Base-by-base conservation (phyloP, 2,797 vertebrate genomes). In the Tenualosa ilisha region DNA sequence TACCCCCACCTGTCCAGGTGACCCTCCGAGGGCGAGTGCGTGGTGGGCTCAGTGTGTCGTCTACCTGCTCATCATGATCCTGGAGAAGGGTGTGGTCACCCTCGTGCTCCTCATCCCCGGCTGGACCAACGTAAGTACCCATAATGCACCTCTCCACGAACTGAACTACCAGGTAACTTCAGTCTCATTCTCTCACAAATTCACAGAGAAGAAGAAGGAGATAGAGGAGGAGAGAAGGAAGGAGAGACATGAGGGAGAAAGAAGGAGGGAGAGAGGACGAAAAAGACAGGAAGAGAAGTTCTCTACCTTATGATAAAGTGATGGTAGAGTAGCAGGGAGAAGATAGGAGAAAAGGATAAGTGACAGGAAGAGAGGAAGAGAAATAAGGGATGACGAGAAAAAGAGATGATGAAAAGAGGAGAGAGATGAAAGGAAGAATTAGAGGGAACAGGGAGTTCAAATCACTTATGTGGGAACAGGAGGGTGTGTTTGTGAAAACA, bases 61-160 rank as follows among this genome's bases (percentile, higher is more conserved):
- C 85, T 97, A 97, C 90, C 92, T 97, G 88, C 91, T 96, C 85
- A 96, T 97, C 85, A 92, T 96, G 94, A 93, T 94, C 87, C 91
- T 96, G 91, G 96, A 96, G 93, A 97, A 96, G 89, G 93, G 91
- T 0, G 91, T 94, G 51, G 90, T 95, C 85, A 95, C 91, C 84
- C 91, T 96, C 86, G 93, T 95, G 85, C 88, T 96, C 85, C 92
- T 97, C 56, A 90, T 96, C 84, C 95, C 95, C 0, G 94, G 95
- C 1, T 96, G 95, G 96, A 94, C 93, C 85, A 95, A 93, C 81
- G 95, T 96, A 91, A 93, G 93, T 24, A 1, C 2, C 26, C 72
- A 79, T 15, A 79, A 46, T 79, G 72, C 72, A 79, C 72, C 72
- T 22, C 37, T 15, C 26, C 63, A 68, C 24, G 3, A 37, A 68